Evolutionary conservation across 53 echinoderm and acorn worm species (phyloP).

Genomic region (Temnopleurus reevesii): DNA sequence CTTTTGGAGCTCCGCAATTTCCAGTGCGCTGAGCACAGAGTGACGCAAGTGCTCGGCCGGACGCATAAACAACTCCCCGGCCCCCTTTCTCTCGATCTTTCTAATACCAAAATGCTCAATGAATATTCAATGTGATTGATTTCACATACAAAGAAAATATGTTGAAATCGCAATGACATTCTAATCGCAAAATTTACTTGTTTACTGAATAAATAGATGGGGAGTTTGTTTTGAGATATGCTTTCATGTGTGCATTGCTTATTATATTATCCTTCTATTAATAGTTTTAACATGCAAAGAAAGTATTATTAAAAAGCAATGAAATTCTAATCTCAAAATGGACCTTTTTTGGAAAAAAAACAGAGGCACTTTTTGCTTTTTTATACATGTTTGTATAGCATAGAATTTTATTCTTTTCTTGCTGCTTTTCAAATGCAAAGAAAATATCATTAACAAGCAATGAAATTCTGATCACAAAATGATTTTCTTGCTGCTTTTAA

Average conservation of each 20-base stretch:
- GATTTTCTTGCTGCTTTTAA: too few relatives aligned
- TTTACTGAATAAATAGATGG: background rate
- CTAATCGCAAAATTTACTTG: background rate
- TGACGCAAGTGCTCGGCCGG: background rate
- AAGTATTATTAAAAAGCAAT: background rate
- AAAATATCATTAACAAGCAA: too few relatives aligned
- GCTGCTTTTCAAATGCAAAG: too few relatives aligned
- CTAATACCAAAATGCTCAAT: background rate
- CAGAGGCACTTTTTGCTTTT: background rate
- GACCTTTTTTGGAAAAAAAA: background rate
- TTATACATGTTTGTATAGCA: background rate
- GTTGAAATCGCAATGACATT: background rate
- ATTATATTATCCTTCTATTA: too few relatives aligned
- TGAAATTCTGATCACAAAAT: too few relatives aligned
- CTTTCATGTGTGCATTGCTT: too few relatives aligned
- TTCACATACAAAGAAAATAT: constrained; percentile 3
- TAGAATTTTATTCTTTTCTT: too few relatives aligned
- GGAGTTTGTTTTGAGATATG: background rate
- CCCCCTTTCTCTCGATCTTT: too few relatives aligned
- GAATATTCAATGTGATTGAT: constrained; percentile 25
- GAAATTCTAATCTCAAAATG: background rate
- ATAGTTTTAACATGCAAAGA: too few relatives aligned
- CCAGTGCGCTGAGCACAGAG: background rate
- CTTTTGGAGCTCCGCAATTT: background rate
- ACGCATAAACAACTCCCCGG: background rate